phyloP scores from a whole-genome alignment of 2,797 vertebrate genomes.

The Lepus oiostolus region DNA sequence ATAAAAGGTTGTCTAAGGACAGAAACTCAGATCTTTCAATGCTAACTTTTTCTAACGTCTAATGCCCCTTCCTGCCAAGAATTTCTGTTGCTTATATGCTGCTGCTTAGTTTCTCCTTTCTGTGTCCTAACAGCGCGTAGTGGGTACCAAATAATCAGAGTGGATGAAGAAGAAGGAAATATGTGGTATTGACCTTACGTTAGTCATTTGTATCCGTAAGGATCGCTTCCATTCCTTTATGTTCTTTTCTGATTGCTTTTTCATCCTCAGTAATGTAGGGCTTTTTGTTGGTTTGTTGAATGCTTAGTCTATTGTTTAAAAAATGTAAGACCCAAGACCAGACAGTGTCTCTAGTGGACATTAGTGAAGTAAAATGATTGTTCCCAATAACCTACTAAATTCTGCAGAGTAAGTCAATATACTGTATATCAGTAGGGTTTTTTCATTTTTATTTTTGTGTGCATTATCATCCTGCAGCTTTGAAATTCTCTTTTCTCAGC shows the following conservation, averaged over 20 bases:
- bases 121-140: neutral
- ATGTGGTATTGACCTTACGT: neutral
- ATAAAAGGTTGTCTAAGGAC: neutral
- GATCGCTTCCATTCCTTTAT: neutral
- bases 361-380: neutral
- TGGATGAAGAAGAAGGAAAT: neutral
- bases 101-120: neutral
- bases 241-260: slow-evolving; percentile 16
- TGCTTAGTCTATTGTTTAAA: neutral
- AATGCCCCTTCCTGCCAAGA: neutral
- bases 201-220: slow-evolving; percentile 29
- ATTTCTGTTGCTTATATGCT: neutral
- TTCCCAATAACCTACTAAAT: slow-evolving; percentile 22
- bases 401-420: neutral
- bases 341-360: neutral
- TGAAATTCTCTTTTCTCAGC: neutral
- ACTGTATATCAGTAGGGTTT: neutral
- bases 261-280: neutral
- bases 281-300: neutral
- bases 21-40: neutral
- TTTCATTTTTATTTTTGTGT: neutral
- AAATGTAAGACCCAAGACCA: neutral
- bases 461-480: neutral
- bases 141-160: neutral
- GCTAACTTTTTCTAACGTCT: neutral